Evolutionary conservation across 2,797 vertebrate species (phyloP).

Genomic region (Poecilia velifera): DNA sequence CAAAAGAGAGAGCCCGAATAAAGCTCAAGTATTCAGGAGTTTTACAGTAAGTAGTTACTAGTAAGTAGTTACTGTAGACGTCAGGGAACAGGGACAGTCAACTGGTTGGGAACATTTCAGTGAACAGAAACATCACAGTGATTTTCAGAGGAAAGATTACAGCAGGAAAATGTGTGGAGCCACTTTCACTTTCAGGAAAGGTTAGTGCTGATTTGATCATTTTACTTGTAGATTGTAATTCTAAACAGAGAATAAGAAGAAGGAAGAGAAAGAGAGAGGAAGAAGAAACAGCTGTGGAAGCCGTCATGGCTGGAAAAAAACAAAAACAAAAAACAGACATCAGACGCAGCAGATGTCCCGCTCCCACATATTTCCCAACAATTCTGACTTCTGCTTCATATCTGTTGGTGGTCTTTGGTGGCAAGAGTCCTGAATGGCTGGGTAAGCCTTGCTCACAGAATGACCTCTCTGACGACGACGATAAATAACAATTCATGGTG

Average conservation of each 20-base stretch:
- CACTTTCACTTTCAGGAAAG: not conserved
- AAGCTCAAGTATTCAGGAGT: not conserved
- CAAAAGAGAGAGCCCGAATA: not conserved
- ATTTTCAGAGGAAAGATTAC: not conserved
- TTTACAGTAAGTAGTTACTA: not conserved
- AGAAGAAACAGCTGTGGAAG: not conserved
- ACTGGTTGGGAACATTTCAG: not conserved
- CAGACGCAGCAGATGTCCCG: not conserved
- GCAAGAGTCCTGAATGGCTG: too few relatives aligned
- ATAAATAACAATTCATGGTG: not conserved
- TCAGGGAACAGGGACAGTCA: not conserved
- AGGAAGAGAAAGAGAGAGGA: not conserved
- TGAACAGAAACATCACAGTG: not conserved
- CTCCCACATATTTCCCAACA: not conserved
- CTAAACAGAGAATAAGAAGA: not conserved
- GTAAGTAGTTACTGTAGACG: not conserved
- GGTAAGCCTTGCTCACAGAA: not conserved
- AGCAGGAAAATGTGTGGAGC: not conserved
- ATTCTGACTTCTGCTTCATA: not conserved
- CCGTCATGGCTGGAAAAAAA: not conserved
- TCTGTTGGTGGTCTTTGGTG: not conserved
- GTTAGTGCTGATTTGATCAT: not conserved
- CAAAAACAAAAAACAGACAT: not conserved
- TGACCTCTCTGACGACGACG: not conserved
- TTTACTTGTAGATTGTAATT: not conserved